These are phyloP conservation scores for Pseudotriccus pelzelni DNA, from an alignment of 2,797 vertebrate species.

Conservation along the genomic window DNA sequence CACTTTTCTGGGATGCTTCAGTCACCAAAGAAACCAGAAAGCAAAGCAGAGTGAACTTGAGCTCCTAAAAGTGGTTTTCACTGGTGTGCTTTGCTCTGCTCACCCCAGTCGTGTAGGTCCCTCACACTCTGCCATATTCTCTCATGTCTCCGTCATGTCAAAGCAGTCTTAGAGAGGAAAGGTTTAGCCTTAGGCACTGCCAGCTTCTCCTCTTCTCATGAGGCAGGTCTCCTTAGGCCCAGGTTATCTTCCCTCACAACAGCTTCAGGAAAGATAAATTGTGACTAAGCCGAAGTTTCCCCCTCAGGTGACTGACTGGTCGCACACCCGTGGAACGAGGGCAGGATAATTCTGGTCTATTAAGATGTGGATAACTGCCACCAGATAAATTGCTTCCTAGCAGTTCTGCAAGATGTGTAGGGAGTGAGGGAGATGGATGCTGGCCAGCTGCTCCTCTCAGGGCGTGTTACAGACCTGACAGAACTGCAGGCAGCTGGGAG, in stretches of 20 bases:
- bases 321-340: background rate
- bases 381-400: background rate
- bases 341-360: background rate
- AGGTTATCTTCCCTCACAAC: background rate
- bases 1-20: background rate
- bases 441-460: constrained; percentile 5
- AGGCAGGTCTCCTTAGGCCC: background rate
- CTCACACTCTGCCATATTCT: background rate
- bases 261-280: background rate
- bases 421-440: constrained; percentile 1
- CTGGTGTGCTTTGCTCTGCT: background rate
- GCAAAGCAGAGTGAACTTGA: background rate
- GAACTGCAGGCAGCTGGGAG: background rate
- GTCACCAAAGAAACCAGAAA: background rate
- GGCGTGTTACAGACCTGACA: background rate
- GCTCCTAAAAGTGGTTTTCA: background rate
- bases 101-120: background rate
- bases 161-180: background rate
- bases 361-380: constrained; percentile 7
- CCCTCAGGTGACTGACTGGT: background rate
- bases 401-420: background rate
- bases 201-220: background rate
- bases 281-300: background rate
- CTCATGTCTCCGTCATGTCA: background rate
- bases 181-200: background rate